Percentiles rank a stretch among this genome's conserved stretches.
Conservation (phyloP, 2,888 invertebrate species). For the Eupithecia subfuscata region DNA sequence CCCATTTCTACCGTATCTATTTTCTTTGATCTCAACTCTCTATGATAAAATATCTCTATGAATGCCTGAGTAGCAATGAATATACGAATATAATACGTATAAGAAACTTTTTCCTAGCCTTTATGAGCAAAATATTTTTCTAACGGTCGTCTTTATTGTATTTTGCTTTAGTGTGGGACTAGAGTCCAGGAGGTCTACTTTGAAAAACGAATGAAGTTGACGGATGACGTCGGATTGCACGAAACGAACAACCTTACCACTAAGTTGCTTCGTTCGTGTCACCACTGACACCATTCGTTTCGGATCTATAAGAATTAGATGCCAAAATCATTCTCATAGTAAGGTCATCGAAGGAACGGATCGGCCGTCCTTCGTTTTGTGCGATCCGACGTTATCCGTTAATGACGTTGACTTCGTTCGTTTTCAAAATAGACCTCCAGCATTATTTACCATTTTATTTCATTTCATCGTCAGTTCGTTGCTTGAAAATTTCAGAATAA, state of each 20-base stretch:
- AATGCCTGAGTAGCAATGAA: conserved; percentile 7
- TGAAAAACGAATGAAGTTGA: no score
- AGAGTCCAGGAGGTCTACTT: not conserved
- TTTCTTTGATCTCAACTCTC: conserved; percentile 23
- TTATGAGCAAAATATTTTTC: not conserved
- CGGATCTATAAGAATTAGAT: no score
- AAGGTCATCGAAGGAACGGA: no score
- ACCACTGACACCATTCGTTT: no score
- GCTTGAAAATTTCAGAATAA: not conserved
- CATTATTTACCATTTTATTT: not conserved
- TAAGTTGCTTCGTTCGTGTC: no score
- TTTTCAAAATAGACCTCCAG: no score
- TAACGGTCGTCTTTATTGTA: not conserved
- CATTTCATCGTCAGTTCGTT: not conserved
- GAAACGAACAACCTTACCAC: no score
- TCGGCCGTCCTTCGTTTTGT: no score
- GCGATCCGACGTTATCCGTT: no score
- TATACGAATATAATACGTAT: not conserved
- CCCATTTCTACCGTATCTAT: conserved; percentile 12
- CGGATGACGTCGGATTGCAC: no score
- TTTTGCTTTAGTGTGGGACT: not conserved
- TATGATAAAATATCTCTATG: conserved; percentile 16
- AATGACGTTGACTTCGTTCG: no score
- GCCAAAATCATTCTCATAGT: no score
- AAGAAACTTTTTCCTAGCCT: not conserved